Evolutionary conservation across 2,888 invertebrate genomes (phyloP).

Genomic region (Apocheima hispidaria): DNA sequence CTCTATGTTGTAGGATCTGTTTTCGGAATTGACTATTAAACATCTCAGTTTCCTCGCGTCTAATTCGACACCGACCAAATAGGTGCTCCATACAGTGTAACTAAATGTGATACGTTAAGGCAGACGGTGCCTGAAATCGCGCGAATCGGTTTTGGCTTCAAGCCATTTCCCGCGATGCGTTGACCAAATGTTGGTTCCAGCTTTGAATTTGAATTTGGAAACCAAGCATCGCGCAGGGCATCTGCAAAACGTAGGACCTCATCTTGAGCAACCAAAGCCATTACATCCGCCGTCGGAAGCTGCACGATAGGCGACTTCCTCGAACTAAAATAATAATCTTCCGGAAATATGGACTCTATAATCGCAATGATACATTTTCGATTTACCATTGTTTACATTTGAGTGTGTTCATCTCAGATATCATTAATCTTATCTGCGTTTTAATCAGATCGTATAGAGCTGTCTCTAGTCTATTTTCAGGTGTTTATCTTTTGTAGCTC

Average conservation of each 20-base stretch:
- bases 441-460: constrained; percentile 1
- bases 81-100: constrained; percentile 4
- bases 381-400: background rate
- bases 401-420: background rate
- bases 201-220: constrained; percentile 5
- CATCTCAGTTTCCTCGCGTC: constrained; percentile 13
- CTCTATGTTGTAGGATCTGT: background rate
- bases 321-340: constrained; percentile 4
- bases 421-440: constrained; percentile 1
- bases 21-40: background rate
- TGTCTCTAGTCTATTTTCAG: background rate
- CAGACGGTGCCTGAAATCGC: constrained; percentile 21
- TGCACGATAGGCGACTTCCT: constrained; percentile 15
- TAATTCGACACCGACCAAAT: constrained; percentile 5
- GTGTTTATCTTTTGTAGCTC: background rate
- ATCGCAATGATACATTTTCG: background rate
- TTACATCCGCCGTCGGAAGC: constrained; percentile 2
- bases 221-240: background rate
- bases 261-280: background rate
- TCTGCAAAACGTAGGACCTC: background rate
- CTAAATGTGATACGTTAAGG: constrained; percentile 19
- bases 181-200: constrained; percentile 22
- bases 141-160: constrained; percentile 32
- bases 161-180: constrained; percentile 32
- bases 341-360: background rate